A percentile compares a stretch with the other conserved stretches of the same genome.
Evolutionary conservation across 2,113 vertebrate genomes (phyloP).

Genomic region (Eurystomus gularis): DNA sequence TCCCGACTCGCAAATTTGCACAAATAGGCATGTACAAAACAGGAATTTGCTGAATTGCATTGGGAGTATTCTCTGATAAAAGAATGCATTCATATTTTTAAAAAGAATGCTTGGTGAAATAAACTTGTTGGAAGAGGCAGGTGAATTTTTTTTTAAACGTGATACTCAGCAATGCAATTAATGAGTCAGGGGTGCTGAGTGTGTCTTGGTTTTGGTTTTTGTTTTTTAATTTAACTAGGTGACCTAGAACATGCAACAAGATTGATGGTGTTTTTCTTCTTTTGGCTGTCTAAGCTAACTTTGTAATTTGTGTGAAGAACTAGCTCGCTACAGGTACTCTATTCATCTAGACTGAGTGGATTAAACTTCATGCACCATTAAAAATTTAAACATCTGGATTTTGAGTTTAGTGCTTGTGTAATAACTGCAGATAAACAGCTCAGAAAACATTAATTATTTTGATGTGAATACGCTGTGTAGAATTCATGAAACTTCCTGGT

Average conservation of each 20-base stretch:
- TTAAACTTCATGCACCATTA: neutral
- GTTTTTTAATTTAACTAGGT: neutral
- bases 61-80: neutral
- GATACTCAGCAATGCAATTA: neutral
- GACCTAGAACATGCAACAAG: neutral
- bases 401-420: neutral
- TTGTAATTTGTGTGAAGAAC: neutral
- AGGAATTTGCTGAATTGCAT: neutral
- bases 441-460: neutral
- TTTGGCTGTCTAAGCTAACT: neutral
- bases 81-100: neutral
- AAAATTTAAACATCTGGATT: neutral
- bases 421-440: neutral
- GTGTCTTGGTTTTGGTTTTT: neutral
- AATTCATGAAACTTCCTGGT: neutral
- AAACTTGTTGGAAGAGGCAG: neutral
- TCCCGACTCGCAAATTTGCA: neutral
- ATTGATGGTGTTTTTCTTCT: neutral
- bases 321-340: neutral
- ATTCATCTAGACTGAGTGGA: neutral
- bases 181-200: too few relatives aligned
- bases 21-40: neutral
- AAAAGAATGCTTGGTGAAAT: neutral
- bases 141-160: neutral
- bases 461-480: neutral